phyloP scores from a whole-genome alignment of 2,797 vertebrate genomes.

The Dryobates pubescens region DNA sequence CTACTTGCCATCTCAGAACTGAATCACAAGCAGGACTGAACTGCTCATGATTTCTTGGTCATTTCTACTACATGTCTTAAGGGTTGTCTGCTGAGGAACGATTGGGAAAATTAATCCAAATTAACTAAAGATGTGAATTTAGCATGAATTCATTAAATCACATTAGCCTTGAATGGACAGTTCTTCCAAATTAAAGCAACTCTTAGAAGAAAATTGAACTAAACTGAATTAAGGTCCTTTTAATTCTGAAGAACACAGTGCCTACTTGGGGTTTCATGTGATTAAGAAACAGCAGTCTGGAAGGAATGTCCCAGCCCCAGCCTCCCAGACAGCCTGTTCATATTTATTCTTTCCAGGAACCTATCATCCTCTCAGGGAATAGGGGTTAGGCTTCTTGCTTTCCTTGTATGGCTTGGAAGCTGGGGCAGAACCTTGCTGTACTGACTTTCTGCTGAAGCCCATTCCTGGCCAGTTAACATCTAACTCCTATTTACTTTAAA shows the following conservation, averaged over 20 bases:
- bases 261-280: conserved; percentile 21
- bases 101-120: conserved; percentile 61
- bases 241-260: conserved; percentile 54
- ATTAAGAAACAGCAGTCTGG: conserved; percentile 46
- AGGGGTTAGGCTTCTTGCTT: neutral
- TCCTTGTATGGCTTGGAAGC: neutral
- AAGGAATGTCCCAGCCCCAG: neutral
- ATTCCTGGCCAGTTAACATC: neutral
- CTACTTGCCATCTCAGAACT: neutral
- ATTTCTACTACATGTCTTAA: conserved; percentile 10
- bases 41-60: neutral
- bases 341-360: conserved; percentile 15
- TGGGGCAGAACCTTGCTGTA: neutral
- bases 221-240: conserved; percentile 60
- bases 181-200: conserved; percentile 59
- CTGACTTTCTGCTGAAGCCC: neutral
- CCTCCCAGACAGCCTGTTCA: neutral
- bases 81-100: neutral
- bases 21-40: neutral
- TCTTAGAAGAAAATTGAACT: conserved; percentile 54
- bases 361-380: neutral
- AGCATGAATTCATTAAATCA: conserved; percentile 69
- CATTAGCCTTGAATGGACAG: conserved; percentile 64
- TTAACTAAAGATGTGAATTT: conserved; percentile 62
- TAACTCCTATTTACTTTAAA: neutral